Evolutionary conservation across 1,140 invertebrate species (phyloP).

Genomic region (Trypoxylus dichotomus): DNA sequence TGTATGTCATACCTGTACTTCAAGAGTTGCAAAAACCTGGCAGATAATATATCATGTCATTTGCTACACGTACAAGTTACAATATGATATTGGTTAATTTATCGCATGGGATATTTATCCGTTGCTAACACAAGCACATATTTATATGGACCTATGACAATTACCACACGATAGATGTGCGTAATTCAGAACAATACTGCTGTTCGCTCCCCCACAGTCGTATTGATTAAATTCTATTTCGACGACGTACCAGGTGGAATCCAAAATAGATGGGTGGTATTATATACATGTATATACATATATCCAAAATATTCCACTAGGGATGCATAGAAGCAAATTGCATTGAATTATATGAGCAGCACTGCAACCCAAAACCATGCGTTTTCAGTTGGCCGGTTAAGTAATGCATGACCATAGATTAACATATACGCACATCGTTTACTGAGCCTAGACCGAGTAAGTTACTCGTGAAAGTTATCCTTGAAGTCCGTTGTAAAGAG

Average conservation of each 20-base stretch:
- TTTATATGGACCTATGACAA: background rate
- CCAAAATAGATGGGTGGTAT: background rate
- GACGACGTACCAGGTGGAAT: background rate
- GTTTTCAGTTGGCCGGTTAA: background rate
- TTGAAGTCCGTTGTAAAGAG: background rate
- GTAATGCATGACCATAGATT: conserved; percentile 4
- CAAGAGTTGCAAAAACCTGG: too few relatives aligned
- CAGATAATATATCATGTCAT: too few relatives aligned
- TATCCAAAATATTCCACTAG: background rate
- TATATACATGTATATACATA: too few relatives aligned
- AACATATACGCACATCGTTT: background rate
- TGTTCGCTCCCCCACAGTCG: background rate
- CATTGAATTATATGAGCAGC: background rate
- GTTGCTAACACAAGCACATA: background rate
- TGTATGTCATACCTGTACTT: too few relatives aligned
- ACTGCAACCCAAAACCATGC: background rate
- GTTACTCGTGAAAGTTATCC: conserved; percentile 13
- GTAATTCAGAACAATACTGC: background rate
- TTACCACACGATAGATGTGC: background rate
- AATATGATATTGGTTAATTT: background rate
- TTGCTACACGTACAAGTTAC: too few relatives aligned
- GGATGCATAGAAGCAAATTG: background rate
- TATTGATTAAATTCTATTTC: conserved; percentile 10
- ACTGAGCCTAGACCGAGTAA: conserved; percentile 3
- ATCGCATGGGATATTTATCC: background rate